Percentiles rank a stretch among this genome's conserved stretches.
phyloP scores from a whole-genome alignment of 2,113 vertebrate species.

The Neodon shergylaensis region DNA sequence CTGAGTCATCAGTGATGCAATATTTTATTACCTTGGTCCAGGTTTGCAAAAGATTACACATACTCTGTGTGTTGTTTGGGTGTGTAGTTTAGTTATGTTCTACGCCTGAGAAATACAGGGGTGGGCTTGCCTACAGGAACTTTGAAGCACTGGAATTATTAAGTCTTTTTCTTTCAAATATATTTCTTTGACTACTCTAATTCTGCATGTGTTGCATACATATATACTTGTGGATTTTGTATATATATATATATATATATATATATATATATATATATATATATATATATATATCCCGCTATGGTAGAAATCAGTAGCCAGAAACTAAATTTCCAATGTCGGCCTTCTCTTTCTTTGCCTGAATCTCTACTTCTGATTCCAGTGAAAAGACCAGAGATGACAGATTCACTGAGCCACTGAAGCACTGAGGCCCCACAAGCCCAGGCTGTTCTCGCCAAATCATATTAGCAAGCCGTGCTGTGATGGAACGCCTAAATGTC shows the following conservation, averaged over 20 bases:
- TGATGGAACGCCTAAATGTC: background rate
- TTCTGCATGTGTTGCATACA: background rate
- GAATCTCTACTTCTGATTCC: background rate
- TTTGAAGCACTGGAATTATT: background rate
- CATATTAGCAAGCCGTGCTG: background rate
- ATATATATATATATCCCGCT: background rate
- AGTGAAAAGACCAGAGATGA: background rate
- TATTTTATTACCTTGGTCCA: background rate
- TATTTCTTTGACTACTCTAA: background rate
- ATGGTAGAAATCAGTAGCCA: background rate
- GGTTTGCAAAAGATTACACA: slow-evolving; percentile 21
- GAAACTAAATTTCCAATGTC: slow-evolving; percentile 1
- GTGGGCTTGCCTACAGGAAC: background rate
- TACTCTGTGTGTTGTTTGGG: background rate
- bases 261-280: background rate
- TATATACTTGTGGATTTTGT: background rate
- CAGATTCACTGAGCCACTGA: fast-evolving
- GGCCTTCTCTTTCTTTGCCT: background rate
- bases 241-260: too few species aligned
- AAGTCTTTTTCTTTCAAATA: background rate
- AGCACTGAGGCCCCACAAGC: background rate
- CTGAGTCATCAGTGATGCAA: slow-evolving; percentile 3
- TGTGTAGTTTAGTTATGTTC: background rate
- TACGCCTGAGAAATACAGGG: background rate
- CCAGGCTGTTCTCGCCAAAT: background rate